phyloP scores from a whole-genome alignment of 2,113 vertebrate species.

The Setophaga petechia region DNA sequence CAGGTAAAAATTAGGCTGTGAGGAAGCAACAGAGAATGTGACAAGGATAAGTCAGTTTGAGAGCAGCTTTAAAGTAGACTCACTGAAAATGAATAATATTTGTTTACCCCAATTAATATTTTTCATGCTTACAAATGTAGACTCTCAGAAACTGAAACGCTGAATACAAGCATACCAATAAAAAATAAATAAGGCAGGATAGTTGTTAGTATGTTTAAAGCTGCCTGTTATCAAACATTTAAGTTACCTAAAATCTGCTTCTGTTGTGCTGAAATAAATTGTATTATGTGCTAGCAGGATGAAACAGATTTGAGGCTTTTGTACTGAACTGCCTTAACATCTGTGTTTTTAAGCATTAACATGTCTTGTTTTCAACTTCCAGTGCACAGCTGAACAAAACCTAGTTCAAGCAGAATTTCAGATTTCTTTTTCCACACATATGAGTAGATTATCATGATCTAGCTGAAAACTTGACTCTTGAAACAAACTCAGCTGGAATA shows the following conservation, averaged over 20 bases:
- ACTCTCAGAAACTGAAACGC: not conserved
- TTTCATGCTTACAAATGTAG: not conserved
- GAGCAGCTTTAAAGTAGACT: not conserved
- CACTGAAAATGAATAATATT: not conserved
- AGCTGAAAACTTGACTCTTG: not conserved
- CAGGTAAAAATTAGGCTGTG: not conserved
- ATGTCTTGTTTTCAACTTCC: not conserved
- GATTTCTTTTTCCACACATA: not conserved
- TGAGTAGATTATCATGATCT: not conserved
- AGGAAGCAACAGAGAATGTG: not conserved
- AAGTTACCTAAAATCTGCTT: not conserved
- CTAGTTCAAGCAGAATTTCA: not conserved
- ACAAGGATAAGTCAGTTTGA: not conserved
- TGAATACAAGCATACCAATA: not conserved
- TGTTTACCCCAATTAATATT: not conserved
- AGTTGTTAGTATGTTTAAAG: not conserved
- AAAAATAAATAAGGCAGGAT: not conserved
- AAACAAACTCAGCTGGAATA: not conserved
- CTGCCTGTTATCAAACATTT: not conserved
- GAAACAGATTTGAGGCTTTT: not conserved
- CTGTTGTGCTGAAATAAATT: not conserved
- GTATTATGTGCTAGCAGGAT: not conserved
- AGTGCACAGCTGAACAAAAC: not conserved
- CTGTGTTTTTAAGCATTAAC: not conserved
- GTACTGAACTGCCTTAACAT: not conserved